These are phyloP conservation scores for Agrochola litura DNA, from an alignment of 2,888 invertebrate species.

Conservation along the genomic window DNA sequence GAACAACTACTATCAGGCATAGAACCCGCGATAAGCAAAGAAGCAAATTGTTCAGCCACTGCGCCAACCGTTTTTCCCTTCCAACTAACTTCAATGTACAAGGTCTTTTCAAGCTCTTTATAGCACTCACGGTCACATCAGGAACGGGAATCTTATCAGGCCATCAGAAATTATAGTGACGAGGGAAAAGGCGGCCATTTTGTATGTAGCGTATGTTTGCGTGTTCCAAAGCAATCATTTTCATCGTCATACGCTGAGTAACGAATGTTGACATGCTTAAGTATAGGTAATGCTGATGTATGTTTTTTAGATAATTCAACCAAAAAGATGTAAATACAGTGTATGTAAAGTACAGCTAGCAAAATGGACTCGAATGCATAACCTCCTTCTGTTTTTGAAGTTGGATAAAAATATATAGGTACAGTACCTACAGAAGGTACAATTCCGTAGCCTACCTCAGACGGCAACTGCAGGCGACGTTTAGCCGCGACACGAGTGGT, in stretches of 20 bases:
- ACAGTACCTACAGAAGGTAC: too few relatives aligned
- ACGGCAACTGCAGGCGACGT: too few relatives aligned
- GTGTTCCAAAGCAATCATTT: slow-evolving; percentile 41
- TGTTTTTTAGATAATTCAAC: slow-evolving; percentile 16
- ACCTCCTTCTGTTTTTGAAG: neutral
- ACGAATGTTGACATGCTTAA: slow-evolving; percentile 20
- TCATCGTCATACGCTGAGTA: slow-evolving; percentile 10
- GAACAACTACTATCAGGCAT: neutral
- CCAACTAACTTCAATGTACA: neutral
- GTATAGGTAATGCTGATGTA: slow-evolving; percentile 16
- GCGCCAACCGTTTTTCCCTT: neutral
- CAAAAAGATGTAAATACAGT: slow-evolving; percentile 3
- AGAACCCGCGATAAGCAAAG: neutral
- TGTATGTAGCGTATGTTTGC: slow-evolving; percentile 28
- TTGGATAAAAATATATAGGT: too few relatives aligned
- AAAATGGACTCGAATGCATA: neutral
- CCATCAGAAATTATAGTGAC: slow-evolving; percentile 36
- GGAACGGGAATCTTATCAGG: slow-evolving; percentile 18
- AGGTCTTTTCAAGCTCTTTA: slow-evolving; percentile 6
- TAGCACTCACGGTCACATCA: slow-evolving; percentile 6
- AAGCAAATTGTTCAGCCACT: neutral
- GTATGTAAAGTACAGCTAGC: neutral
- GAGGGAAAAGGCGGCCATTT: slow-evolving; percentile 22
- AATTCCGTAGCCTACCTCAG: too few relatives aligned
- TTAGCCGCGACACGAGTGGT: too few relatives aligned